Base-by-base conservation (phyloP, 2,888 invertebrate genomes). In the Agrotis exclamationis region DNA sequence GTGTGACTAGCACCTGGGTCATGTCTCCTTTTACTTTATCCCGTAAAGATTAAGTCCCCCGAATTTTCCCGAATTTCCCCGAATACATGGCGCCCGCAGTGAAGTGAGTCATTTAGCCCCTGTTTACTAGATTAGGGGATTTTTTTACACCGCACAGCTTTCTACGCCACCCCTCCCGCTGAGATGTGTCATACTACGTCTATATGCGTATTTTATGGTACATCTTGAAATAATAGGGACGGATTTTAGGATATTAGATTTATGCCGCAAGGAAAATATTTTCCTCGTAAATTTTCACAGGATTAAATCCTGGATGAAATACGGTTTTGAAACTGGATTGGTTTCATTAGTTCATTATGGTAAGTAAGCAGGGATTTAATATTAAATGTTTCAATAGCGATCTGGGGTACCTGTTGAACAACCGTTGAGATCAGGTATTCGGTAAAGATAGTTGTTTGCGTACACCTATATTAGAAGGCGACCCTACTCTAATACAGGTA, bases 41-140 rank as follows among this genome's bases (percentile, higher is more conserved):
- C 93, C 93, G 93, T 92, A 93, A 95, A 96, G 96, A 96, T 95
- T 96, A 95, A 95, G 96, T 96, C 92, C 93, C 94, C 93, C 88
- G 89, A 93, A 93, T 92, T 91, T 91, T 87, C 88, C 87, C 91
- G 89, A 89, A 93, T 92, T 91, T 92, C 88, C 89, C 88, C 91
- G 89, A 89, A 93, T 89, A 91, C 93, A 91, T 91, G 91, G 92
- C 91, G 86, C 92, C 94, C 91, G 91, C 91, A 88, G 93, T 90
- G 93, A 93, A 95, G 95, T 96, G 95, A 96, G 95, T 94, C 95
- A 95, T 96, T 96, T 95, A 92, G 92, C 92, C 94, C 93, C 94
- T 95, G 96, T 95, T 96, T 96, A 95, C 95, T 94, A 95, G 94
- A 96, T 95, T 96, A 95, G 93, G 95, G 95, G 94, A 92, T 95